Evolutionary conservation across 2,888 invertebrate genomes (phyloP), one percentile per base, ranked within the genome.

Genomic region (Agriopis aurantiaria): DNA sequence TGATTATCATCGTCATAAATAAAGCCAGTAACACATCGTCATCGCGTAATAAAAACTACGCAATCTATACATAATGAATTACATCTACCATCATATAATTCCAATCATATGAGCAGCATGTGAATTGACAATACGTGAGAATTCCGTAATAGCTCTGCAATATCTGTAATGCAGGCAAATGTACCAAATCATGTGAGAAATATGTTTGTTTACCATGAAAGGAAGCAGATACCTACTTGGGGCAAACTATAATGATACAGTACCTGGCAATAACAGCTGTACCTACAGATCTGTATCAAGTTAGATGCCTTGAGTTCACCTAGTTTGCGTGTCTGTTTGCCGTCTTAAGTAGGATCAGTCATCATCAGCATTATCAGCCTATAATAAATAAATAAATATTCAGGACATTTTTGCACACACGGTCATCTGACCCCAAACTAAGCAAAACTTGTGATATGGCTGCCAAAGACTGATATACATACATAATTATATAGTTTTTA

Each of bases 101-200:
- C 82, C 82, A 80, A 78, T 78, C 78, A 78, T 68, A 78, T 87
- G 85, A 85, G 73, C 78, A 66, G 68, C 67, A 65, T 73, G 75
- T 78, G 68, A 73, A 75, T 70, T 72, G 73, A 73, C 73, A 75
- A 78, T 74, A 67, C 77, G 71, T 79, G 78, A 80, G 71, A 74
- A 80, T 78, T 75, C 75, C 75, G 73, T 78, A 80, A 78, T 75
- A 70, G 75, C 80, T 79, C 81, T 75, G 79, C 83, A 84, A 79
- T 82, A 78, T 78, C 77, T 74, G 75, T 79, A 77, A 76, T 80
- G 75, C 75, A 73, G 63, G 72, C 74, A 81, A 78, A 75, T 76
- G 78, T 78, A 83, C 75, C 64, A 75, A 78, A 80, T 83, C 84
- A 85, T 84, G 81, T 85, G 85, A 79, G 85, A 85, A 85, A 85